Conservation (phyloP, 2,797 vertebrate species). For the Capromys pilorides region DNA sequence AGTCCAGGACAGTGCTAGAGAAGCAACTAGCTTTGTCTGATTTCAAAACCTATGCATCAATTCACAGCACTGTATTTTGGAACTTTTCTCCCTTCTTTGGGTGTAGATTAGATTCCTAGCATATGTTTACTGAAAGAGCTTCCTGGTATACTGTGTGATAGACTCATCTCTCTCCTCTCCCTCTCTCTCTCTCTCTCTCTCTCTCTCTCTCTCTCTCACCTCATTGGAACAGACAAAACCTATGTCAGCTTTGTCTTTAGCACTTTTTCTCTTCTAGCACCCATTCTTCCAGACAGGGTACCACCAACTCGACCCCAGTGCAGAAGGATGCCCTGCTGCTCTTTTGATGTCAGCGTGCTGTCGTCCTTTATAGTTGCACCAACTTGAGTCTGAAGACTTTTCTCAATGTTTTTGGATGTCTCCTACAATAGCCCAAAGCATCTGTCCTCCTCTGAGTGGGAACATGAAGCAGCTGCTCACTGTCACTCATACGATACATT, state of each 20-base stretch:
- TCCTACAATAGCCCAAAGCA: constrained; percentile 8
- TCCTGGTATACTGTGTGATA: background rate
- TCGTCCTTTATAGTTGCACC: background rate
- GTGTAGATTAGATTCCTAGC: background rate
- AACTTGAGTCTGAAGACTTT: constrained; percentile 26
- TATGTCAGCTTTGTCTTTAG: background rate
- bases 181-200: background rate
- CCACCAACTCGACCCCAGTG: background rate
- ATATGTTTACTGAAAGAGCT: background rate
- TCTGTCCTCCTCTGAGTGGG: constrained; percentile 31
- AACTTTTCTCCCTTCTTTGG: background rate
- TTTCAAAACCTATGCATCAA: background rate
- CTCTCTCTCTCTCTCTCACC: background rate
- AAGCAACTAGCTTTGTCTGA: background rate
- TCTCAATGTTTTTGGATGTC: constrained; percentile 25
- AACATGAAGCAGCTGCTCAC: constrained; percentile 60
- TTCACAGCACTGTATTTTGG: background rate
- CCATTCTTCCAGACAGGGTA: background rate
- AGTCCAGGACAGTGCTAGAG: background rate
- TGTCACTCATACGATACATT: constrained; percentile 50
- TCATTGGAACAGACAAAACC: background rate
- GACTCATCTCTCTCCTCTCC: background rate
- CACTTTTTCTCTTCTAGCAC: background rate
- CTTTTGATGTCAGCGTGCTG: constrained; percentile 5
- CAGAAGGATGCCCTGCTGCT: background rate